These are phyloP conservation scores for Ahaetulla prasina DNA, from an alignment of 2,113 vertebrate species.

Conservation along the genomic window DNA sequence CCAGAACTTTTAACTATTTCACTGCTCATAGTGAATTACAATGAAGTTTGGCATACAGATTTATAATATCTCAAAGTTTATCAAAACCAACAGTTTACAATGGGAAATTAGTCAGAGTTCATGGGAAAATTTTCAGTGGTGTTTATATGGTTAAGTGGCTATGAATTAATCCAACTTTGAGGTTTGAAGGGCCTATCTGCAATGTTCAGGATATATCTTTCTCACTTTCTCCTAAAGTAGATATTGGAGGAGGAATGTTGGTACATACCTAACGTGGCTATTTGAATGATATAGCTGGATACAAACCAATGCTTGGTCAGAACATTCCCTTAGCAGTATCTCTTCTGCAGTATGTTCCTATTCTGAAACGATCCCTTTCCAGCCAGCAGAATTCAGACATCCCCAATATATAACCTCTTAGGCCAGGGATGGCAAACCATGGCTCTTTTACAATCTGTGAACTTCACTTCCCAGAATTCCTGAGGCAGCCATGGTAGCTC, in stretches of 20 bases:
- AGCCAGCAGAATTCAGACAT: neutral
- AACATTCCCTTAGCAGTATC: neutral
- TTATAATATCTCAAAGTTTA: neutral
- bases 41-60: neutral
- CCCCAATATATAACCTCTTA: neutral
- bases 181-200: neutral
- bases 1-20: neutral
- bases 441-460: too few relatives aligned
- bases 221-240: neutral
- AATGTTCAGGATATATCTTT: neutral
- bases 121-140: neutral
- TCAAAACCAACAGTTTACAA: neutral
- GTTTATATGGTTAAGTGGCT: neutral
- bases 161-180: neutral
- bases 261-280: neutral
- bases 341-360: neutral
- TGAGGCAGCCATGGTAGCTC: too few relatives aligned
- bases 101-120: neutral
- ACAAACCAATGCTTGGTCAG: neutral
- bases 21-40: neutral
- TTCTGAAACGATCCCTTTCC: neutral
- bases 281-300: neutral
- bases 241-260: neutral
- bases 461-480: too few relatives aligned
- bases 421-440: too few relatives aligned